These are phyloP conservation scores for Pseudomyrmex concolor DNA, from an alignment of 1,140 invertebrate genomes.

Conservation along the genomic window DNA sequence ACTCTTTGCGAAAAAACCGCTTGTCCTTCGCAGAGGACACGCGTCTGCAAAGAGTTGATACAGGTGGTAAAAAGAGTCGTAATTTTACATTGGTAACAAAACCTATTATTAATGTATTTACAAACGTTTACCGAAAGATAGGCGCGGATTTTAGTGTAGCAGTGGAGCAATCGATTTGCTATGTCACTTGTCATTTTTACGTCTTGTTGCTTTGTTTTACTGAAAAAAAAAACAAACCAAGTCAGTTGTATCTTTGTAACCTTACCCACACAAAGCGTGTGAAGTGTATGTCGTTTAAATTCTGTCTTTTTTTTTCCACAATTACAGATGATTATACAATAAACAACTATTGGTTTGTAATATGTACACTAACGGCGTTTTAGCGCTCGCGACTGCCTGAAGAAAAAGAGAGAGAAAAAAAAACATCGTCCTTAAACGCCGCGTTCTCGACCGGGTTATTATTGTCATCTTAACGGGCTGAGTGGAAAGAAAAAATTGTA, in stretches of 20 bases:
- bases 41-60: background rate
- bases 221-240: constrained; percentile 60
- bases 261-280: constrained; percentile 68
- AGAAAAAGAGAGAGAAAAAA: background rate
- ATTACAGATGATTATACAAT: constrained; percentile 72
- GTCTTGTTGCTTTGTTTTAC: constrained; percentile 80
- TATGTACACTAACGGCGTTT: constrained; percentile 29
- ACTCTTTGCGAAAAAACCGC: too few relatives aligned
- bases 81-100: background rate
- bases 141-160: constrained; percentile 71
- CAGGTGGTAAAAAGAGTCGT: background rate
- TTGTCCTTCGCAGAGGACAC: too few relatives aligned
- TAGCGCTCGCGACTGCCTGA: background rate
- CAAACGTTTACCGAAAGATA: constrained; percentile 5
- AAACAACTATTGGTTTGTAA: constrained; percentile 76
- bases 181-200: constrained; percentile 82
- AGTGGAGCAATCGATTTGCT: constrained; percentile 78
- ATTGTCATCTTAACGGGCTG: background rate
- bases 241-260: constrained; percentile 77
- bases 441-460: background rate
- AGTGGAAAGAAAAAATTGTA: background rate
- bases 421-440: background rate
- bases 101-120: background rate
- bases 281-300: constrained; percentile 66
- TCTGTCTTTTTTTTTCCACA: constrained; percentile 61